A percentile compares a stretch with the other conserved stretches of the same genome.
phyloP scores from a whole-genome alignment of 2,113 vertebrate genomes.

The Neotoma lepida region DNA sequence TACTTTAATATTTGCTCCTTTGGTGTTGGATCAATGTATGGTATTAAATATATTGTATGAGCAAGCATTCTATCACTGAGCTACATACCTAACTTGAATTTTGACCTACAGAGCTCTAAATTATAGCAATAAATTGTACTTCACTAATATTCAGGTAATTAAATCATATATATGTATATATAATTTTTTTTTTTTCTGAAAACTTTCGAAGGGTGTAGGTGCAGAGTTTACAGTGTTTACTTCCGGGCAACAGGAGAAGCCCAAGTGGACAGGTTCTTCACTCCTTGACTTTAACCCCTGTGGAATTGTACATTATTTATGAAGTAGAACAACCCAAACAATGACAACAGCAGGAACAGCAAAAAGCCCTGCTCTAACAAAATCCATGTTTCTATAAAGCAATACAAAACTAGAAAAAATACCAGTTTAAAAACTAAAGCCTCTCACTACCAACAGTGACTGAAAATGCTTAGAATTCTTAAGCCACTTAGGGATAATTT shows the following conservation, averaged over 20 bases:
- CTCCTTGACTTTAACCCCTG: background rate
- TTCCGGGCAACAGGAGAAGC: background rate
- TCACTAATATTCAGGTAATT: background rate
- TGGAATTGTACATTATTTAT: background rate
- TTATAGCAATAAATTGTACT: background rate
- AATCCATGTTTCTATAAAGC: background rate
- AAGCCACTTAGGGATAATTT: background rate
- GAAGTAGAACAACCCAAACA: background rate
- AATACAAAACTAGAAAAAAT: background rate
- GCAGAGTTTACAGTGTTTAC: background rate
- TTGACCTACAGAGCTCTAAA: background rate
- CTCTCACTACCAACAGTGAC: conserved; percentile 4
- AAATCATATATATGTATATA: background rate
- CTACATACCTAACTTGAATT: background rate
- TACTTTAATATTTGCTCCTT: background rate
- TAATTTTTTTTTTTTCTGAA: background rate
- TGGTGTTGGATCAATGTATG: background rate
- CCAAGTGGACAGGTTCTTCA: background rate
- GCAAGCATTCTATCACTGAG: background rate
- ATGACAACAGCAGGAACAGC: no score
- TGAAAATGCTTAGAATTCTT: conserved; percentile 21
- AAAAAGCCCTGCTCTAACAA: background rate
- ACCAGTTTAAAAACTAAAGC: background rate
- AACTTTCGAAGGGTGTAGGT: background rate
- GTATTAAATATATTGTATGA: background rate